Conservation (phyloP, 2,888 invertebrate species). For the Electrophaes corylata region DNA sequence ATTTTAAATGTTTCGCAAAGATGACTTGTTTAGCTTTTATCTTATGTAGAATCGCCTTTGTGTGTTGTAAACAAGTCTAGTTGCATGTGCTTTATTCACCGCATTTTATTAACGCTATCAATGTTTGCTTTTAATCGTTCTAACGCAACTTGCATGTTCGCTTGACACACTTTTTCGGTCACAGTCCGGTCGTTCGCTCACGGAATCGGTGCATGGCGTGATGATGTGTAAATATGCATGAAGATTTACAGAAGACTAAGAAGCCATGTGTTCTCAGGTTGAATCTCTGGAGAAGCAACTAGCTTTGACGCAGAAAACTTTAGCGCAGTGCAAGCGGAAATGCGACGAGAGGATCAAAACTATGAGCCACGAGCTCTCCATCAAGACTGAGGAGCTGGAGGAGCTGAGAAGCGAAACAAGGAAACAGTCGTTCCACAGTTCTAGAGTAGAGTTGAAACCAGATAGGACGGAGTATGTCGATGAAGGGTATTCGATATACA, state of each 20-base stretch:
- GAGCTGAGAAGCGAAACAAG: conserved; percentile 75
- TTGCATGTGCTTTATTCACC: conserved; percentile 47
- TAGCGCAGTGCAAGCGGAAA: conserved; percentile 81
- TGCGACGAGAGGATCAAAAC: conserved; percentile 83
- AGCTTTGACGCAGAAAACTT: conserved; percentile 78
- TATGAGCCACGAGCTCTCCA: conserved; percentile 84
- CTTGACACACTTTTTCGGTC: conserved; percentile 46
- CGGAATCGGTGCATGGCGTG: conserved; percentile 63
- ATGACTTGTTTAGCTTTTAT: not conserved
- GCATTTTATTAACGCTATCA: conserved; percentile 53
- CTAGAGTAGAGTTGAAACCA: conserved; percentile 73
- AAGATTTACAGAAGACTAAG: conserved; percentile 62
- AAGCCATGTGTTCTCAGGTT: conserved; percentile 81
- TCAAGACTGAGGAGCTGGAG: conserved; percentile 80
- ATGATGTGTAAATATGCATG: conserved; percentile 68
- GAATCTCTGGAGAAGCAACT: conserved; percentile 85
- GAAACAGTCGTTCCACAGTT: conserved; percentile 74
- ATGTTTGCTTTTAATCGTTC: conserved; percentile 48
- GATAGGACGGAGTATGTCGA: conserved; percentile 77
- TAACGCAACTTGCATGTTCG: conserved; percentile 55
- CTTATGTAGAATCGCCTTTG: conserved; percentile 14
- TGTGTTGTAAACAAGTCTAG: conserved; percentile 32
- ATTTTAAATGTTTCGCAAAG: not conserved
- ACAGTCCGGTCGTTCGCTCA: conserved; percentile 48
- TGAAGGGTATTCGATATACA: conserved; percentile 78